These are phyloP conservation scores for Eupithecia pulchellata DNA, from an alignment of 2,888 invertebrate genomes.

Conservation along the genomic window DNA sequence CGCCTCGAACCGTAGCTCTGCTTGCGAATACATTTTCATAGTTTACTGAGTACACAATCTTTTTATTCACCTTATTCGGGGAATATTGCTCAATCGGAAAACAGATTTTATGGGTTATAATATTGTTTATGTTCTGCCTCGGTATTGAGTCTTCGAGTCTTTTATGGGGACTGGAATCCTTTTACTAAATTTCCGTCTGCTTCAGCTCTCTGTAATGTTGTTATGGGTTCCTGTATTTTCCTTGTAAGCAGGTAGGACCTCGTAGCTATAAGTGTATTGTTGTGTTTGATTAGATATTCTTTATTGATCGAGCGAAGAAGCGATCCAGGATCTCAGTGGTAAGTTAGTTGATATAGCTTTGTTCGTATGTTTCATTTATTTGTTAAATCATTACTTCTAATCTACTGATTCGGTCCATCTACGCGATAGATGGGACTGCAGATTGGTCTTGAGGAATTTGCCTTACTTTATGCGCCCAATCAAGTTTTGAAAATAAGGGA, in stretches of 20 bases:
- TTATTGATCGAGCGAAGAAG: constrained; percentile 7
- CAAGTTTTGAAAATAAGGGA: background rate
- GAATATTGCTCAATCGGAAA: constrained; percentile 41
- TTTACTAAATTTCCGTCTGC: constrained; percentile 43
- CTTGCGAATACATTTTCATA: constrained; percentile 52
- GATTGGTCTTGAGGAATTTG: background rate
- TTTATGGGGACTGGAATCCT: constrained; percentile 42
- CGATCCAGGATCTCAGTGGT: background rate
- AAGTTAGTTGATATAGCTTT: background rate
- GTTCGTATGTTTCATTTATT: background rate
- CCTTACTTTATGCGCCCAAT: background rate
- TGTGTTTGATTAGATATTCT: constrained; percentile 48
- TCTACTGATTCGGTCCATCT: background rate
- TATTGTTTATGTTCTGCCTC: constrained; percentile 35
- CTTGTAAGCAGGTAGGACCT: constrained; percentile 41
- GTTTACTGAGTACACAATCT: constrained; percentile 47
- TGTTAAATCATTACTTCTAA: background rate
- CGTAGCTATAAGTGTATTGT: constrained; percentile 39
- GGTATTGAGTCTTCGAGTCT: constrained; percentile 26
- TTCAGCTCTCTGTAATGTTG: constrained; percentile 36
- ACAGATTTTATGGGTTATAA: constrained; percentile 38
- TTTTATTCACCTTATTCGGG: constrained; percentile 43
- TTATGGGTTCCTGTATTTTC: constrained; percentile 46
- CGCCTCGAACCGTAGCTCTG: constrained; percentile 42
- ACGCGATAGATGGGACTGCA: background rate